Conservation (phyloP, 92 coral and sea anemone genomes). For the Desmophyllum pertusum region DNA sequence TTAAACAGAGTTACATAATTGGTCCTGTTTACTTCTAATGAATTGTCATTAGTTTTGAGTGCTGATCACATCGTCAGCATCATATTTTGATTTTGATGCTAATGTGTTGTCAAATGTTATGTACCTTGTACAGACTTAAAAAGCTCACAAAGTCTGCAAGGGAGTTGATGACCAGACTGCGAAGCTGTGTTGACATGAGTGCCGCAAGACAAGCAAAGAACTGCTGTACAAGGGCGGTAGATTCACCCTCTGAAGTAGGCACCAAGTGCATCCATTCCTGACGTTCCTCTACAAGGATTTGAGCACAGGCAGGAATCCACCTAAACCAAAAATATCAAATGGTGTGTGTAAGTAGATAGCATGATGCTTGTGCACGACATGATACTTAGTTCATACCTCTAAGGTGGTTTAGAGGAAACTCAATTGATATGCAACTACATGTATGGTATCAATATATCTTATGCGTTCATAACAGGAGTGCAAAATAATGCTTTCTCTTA, state of each 20-base stretch:
- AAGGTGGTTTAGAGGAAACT: too few species aligned
- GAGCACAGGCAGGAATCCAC: conserved; percentile 98
- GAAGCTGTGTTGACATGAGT: conserved; percentile 95
- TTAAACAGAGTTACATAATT: too few species aligned
- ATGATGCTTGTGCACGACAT: too few species aligned
- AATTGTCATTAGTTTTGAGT: too few species aligned
- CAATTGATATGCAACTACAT: too few species aligned
- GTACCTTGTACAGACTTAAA: conserved; percentile 84
- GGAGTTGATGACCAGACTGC: conserved; percentile 94
- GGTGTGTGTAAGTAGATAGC: neutral
- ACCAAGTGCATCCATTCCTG: conserved; percentile 93
- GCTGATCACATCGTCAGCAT: neutral
- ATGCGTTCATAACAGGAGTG: too few species aligned
- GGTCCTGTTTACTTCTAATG: too few species aligned
- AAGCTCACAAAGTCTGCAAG: conserved; percentile 90
- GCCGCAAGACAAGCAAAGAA: conserved; percentile 96
- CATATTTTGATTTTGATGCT: neutral
- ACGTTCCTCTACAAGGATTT: conserved; percentile 77
- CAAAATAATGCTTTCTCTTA: too few species aligned
- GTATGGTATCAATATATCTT: too few species aligned
- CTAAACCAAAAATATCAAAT: conserved; percentile 24
- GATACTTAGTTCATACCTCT: too few species aligned
- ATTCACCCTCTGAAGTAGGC: conserved; percentile 85
- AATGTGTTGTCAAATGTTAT: neutral
- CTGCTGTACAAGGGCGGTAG: conserved; percentile 83